Evolutionary conservation across 2,888 invertebrate genomes (phyloP), one percentile per base, ranked within the genome.

Genomic region (Tubulanus polymorphus): DNA sequence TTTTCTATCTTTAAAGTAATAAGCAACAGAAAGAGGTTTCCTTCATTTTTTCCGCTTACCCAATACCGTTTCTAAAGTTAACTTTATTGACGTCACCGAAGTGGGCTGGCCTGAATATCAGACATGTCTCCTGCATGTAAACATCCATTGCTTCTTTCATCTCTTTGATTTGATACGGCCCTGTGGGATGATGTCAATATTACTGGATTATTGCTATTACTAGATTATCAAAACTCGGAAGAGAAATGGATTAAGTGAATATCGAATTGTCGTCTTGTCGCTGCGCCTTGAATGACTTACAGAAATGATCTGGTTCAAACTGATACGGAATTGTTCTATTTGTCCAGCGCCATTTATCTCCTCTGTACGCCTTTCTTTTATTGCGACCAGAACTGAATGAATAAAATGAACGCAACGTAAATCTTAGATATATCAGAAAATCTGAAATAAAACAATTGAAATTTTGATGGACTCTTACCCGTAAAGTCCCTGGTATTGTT

Each of bases 61-160:
- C 73, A 12, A 59, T 56, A 10, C 74, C 74, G 48, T 73, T 69
- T 47, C 71, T 68, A 45, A 74, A 69, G 12, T 64, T 54, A 1
- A 74, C 64, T n/a, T 64, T 49, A 56, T 74, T 70, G 1, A 48
- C 30, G 48, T 74, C 71, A 1, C 50, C 25, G 1, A 37, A 49
- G 10, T 47, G 59, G 26, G 68, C 62, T 2, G 64, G 64, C 35
- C 61, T 55, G 57, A 74, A 72, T 25, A 56, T 63, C 2, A 74
- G 45, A 53, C 74, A 74, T 5, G 74, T 73, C 62, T 73, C 72
- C 12, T 69, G 62, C 53, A 73, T 73, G 73, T 73, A 74, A 53
- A 73, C 74, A n/a, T 70, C 66, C 71, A 74, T 71, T 3, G 72
- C 64, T 25, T 62, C 64, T 12, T 67, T 63, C 18, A 74, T 73